Percentiles rank a stretch among this genome's conserved stretches.
phyloP scores from a whole-genome alignment of 2,797 vertebrate species.

The Poeciliopsis presidionis region DNA sequence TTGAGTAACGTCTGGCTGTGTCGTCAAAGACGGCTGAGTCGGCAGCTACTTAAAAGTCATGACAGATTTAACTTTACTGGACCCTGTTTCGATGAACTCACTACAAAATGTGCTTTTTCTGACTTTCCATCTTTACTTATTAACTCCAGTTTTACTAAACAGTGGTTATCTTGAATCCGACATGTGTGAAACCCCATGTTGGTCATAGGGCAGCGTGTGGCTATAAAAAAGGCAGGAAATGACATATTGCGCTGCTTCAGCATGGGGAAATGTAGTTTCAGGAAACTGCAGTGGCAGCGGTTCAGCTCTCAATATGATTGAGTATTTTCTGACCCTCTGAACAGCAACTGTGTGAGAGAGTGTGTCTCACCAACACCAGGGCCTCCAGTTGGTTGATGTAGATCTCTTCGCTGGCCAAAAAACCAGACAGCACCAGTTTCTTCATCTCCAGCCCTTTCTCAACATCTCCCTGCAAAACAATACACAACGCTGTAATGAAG shows the following conservation, averaged over 20 bases:
- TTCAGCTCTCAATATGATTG: slow-evolving; percentile 20
- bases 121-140: too few relatives aligned
- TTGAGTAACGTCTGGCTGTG: slow-evolving; percentile 5
- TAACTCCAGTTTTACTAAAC: not conserved
- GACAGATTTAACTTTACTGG: slow-evolving; percentile 18
- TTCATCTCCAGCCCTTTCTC: slow-evolving; percentile 98
- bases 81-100: not conserved
- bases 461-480: slow-evolving; percentile 83
- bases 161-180: not conserved
- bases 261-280: slow-evolving; percentile 40
- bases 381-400: slow-evolving; percentile 99
- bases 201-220: slow-evolving; percentile 28
- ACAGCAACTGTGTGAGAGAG: not conserved
- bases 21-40: slow-evolving; percentile 19
- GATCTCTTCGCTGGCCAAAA: slow-evolving; percentile 97
- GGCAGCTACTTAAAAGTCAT: slow-evolving; percentile 32
- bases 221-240: slow-evolving; percentile 27
- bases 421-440: slow-evolving; percentile 94
- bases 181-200: not conserved
- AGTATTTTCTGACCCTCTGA: slow-evolving; percentile 7
- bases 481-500: not conserved
- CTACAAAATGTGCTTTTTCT: not conserved
- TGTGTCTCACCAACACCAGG: slow-evolving; percentile 87
- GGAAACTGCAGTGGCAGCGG: slow-evolving; percentile 35
- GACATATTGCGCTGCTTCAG: slow-evolving; percentile 22